These are phyloP conservation scores for Podarcis lilfordi DNA, from an alignment of 2,797 vertebrate species.

Conservation along the genomic window DNA sequence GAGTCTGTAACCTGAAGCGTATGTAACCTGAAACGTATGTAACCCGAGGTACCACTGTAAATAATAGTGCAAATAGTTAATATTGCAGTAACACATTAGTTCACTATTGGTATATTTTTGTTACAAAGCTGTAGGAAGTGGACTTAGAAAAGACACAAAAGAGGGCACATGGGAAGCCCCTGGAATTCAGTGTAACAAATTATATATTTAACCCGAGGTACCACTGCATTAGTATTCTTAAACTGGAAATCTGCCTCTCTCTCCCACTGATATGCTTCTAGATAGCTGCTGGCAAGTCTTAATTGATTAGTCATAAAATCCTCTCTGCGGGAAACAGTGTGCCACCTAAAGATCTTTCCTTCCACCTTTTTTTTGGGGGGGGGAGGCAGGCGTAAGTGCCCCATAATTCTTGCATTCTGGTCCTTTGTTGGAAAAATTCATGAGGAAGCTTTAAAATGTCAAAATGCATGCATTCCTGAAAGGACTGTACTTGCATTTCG, in stretches of 20 bases:
- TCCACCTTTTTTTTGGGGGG: no score
- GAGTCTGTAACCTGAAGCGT: no score
- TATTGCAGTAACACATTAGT: no score
- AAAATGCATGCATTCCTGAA: background rate
- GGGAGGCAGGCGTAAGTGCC: no score
- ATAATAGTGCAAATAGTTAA: no score
- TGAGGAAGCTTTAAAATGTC: background rate
- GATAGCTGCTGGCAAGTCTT: background rate
- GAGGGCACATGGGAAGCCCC: background rate
- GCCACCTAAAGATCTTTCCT: background rate
- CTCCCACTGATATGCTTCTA: background rate
- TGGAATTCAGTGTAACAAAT: background rate
- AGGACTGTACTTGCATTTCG: background rate
- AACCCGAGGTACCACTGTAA: no score
- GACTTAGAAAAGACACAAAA: background rate
- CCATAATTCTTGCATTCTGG: no score
- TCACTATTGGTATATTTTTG: no score
- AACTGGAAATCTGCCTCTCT: background rate
- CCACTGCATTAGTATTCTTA: background rate
- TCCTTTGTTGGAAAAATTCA: background rate
- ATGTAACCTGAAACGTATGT: no score
- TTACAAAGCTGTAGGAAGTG: background rate
- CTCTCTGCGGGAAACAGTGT: background rate
- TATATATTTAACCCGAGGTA: no score
- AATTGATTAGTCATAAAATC: background rate